phyloP scores from a whole-genome alignment of 30 jellyfish, hydroid and myxozoan genomes.

The Kudoa iwatai region DNA sequence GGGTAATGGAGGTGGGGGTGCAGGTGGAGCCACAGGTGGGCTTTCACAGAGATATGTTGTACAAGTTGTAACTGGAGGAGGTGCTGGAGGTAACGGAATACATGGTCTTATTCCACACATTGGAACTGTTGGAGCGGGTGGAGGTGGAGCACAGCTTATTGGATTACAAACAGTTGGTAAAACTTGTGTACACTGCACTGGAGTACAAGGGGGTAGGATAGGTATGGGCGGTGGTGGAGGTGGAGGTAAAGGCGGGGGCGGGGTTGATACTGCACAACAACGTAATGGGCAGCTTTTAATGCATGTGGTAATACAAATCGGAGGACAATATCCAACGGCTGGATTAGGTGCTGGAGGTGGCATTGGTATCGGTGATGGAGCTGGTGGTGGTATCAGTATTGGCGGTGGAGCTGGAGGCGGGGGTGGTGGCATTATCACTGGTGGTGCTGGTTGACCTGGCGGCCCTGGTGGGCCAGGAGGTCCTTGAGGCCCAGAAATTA shows the following conservation, averaged over 20 bases:
- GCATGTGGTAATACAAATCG: constrained; percentile 1
- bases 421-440: constrained; percentile 1
- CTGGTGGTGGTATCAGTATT: no score
- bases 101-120: neutral
- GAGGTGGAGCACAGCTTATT: neutral
- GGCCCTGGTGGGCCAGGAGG: constrained; percentile 1
- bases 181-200: neutral
- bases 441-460: neutral
- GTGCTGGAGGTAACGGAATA: neutral
- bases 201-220: constrained; percentile 1
- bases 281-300: neutral
- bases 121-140: neutral
- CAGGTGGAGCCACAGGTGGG: neutral
- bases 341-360: neutral
- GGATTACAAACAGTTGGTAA: neutral
- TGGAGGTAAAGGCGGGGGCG: constrained; percentile 1
- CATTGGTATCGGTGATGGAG: neutral
- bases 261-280: constrained; percentile 1
- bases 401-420: no score
- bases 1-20: constrained; percentile 1
- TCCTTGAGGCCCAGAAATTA: constrained; percentile 1
- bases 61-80: neutral
- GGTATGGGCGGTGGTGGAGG: neutral
- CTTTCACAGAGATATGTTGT: neutral
- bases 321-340: neutral